Conservation (phyloP, 2,113 vertebrate genomes). For the Hydrochoerus hydrochaeris region DNA sequence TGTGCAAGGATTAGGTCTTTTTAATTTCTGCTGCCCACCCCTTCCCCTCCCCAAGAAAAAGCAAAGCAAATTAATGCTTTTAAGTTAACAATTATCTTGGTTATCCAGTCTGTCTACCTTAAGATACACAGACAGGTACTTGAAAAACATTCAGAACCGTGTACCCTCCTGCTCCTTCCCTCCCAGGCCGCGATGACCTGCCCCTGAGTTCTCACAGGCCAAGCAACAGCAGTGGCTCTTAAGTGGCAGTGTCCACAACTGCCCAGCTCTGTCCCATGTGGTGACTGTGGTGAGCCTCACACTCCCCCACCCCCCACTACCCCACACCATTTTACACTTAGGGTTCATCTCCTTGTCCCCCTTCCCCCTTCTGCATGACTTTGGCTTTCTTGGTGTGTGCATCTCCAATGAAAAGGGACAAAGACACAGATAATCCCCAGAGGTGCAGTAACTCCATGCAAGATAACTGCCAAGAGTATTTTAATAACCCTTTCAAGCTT, state of each 20-base stretch:
- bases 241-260: background rate
- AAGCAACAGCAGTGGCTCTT: background rate
- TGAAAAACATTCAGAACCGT: slow-evolving; percentile 72
- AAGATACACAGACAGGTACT: slow-evolving; percentile 73
- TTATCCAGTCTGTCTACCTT: slow-evolving; percentile 81
- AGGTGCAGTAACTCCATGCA: background rate
- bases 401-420: background rate
- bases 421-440: background rate
- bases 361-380: background rate
- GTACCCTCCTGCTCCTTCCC: background rate
- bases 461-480: background rate
- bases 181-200: background rate
- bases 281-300: background rate
- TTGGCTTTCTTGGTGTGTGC: background rate
- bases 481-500: slow-evolving; percentile 42
- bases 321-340: background rate
- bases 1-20: slow-evolving; percentile 73
- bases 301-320: too few species aligned
- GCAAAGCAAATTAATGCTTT: slow-evolving; percentile 82
- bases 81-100: slow-evolving; percentile 82
- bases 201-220: background rate
- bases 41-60: slow-evolving; percentile 8
- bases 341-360: background rate
- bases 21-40: slow-evolving; percentile 40
- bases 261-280: background rate